These are phyloP conservation scores for Porites divaricata DNA, from an alignment of 92 coral and sea anemone species.

Conservation along the genomic window DNA sequence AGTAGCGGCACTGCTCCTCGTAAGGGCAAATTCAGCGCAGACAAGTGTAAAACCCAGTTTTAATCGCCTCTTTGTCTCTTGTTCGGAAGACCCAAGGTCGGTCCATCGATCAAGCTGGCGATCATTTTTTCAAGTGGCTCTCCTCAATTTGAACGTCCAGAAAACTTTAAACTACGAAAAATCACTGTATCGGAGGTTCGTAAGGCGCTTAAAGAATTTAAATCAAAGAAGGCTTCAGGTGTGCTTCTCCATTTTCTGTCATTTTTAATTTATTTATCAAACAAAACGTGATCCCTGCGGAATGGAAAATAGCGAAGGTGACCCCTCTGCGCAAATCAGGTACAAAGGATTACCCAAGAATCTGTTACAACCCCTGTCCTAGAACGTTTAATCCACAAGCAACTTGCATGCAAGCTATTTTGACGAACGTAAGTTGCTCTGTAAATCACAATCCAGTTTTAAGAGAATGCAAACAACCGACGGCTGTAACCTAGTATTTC, in stretches of 20 bases:
- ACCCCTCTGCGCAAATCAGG: too few relatives aligned
- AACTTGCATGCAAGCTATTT: too few relatives aligned
- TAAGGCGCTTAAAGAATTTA: constrained; percentile 47
- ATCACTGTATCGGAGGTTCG: constrained; percentile 46
- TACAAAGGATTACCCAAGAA: too few relatives aligned
- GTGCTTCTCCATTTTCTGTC: not conserved
- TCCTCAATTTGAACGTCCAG: not conserved
- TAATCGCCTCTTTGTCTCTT: constrained; percentile 43
- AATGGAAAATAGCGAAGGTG: too few relatives aligned
- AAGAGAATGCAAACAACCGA: too few relatives aligned
- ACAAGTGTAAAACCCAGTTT: constrained; percentile 18
- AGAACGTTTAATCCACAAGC: too few relatives aligned
- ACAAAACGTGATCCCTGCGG: too few relatives aligned
- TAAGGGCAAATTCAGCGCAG: constrained; percentile 22
- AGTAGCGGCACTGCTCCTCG: constrained; percentile 15
- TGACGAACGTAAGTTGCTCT: too few relatives aligned
- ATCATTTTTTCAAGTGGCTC: constrained; percentile 8
- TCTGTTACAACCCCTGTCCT: too few relatives aligned
- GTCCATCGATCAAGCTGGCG: not conserved
- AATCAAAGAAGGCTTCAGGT: constrained; percentile 15
- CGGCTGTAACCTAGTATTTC: too few relatives aligned
- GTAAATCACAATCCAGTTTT: too few relatives aligned
- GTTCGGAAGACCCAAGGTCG: constrained; percentile 25
- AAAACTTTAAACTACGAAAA: constrained; percentile 41
- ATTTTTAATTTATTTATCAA: too few relatives aligned